These are phyloP conservation scores for Acanthopleura granulata DNA, from an alignment of 2,888 invertebrate species.

Conservation along the genomic window DNA sequence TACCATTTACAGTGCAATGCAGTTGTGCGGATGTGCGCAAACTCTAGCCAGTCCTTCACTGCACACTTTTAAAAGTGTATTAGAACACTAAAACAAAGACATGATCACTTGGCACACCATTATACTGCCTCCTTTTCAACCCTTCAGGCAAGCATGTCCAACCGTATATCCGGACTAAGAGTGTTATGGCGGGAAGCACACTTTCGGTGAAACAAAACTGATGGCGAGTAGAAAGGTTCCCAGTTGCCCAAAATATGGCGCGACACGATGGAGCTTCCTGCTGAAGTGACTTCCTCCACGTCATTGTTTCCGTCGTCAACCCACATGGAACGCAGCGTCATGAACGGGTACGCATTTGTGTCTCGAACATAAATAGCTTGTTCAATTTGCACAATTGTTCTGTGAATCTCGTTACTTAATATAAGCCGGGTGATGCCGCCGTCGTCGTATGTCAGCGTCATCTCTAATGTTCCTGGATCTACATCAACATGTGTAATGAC, in stretches of 20 bases:
- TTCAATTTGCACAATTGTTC: slow-evolving; percentile 40
- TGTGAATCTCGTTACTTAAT: slow-evolving; percentile 32
- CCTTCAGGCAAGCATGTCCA: slow-evolving; percentile 2
- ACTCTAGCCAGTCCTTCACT: no score
- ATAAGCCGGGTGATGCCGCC: slow-evolving; percentile 38
- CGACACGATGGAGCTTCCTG: background rate
- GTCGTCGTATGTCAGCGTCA: slow-evolving; percentile 43
- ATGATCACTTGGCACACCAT: no score
- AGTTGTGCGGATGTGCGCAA: no score
- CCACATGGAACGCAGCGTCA: background rate
- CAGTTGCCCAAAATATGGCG: slow-evolving; percentile 35
- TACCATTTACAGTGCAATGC: no score
- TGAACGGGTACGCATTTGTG: slow-evolving; percentile 33
- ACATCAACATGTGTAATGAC: slow-evolving; percentile 39
- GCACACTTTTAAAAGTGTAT: no score
- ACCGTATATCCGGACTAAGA: slow-evolving; percentile 41
- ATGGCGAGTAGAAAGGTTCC: slow-evolving; percentile 32
- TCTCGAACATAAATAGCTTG: slow-evolving; percentile 34
- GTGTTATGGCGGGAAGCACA: slow-evolving; percentile 45
- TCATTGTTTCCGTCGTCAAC: background rate
- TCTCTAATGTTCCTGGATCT: slow-evolving; percentile 31
- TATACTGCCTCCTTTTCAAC: background rate
- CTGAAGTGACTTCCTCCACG: background rate
- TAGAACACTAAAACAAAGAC: no score
- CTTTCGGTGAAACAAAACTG: slow-evolving; percentile 39